Evolutionary conservation across 1,140 invertebrate species (phyloP), one percentile per base, ranked within the genome.

Genomic region (Bombus superbus): DNA sequence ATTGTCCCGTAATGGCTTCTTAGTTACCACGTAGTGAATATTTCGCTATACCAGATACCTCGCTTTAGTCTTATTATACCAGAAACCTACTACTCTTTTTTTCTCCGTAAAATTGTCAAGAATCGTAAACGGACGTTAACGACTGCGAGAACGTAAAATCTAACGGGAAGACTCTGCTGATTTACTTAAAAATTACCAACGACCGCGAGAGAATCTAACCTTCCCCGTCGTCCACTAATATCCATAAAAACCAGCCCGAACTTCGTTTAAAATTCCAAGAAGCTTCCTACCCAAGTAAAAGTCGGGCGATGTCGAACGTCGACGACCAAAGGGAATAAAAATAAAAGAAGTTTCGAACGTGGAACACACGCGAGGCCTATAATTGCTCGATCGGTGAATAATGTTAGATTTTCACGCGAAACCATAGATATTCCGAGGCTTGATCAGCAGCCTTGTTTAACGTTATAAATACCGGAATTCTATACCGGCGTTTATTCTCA

Each of bases 401-500:
- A 62, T 42, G 53, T 28, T 9, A 32, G 38, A 35, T 10, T 22
- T 77, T 40, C 57, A 22, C 74, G 74, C 35, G 53, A 77, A 35
- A 53, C 13, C 47, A 32, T 47, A 18, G 28, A 22, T 32, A 9
- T 42, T 47, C 10, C 9, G 4, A 11, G n/a, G 40, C 5, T 47
- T 42, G n/a, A 22, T 32, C n/a, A n/a, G 42, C n/a, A n/a, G 42
- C 10, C 4, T 18, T 42, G 40, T 42, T 40, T 72, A 42, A 42
- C 13, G 25, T 72, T 28, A 42, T 53, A 22, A 35, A 57, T 10
- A 59, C 35, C 11, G 1, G 35, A 53, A 53, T 53, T 5, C 18
- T 22, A 53, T 22, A 53, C 47, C 1, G 62, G 28, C 38, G 69
- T 80, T 77, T 38, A 66, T 75, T 74, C 42, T 74, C 85, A 78